Conservation (phyloP, 2,113 vertebrate genomes). For the Paralichthys olivaceus region DNA sequence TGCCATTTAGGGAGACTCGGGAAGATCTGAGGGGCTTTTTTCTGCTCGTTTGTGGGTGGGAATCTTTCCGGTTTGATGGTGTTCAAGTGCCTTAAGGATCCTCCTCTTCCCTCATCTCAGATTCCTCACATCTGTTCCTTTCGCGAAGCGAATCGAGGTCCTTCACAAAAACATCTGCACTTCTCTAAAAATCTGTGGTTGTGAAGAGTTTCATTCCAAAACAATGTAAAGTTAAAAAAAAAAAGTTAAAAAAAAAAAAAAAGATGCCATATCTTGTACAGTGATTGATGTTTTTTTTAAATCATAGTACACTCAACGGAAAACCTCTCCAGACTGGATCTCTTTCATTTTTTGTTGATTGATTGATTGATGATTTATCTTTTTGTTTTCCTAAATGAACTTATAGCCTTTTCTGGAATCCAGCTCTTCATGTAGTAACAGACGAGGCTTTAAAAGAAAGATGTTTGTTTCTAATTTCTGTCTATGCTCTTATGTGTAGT, state of each 20-base stretch:
- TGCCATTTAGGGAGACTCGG: conserved; percentile 65
- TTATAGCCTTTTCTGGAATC: conserved; percentile 14
- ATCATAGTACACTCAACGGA: conserved; percentile 28
- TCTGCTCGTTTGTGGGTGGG: conserved; percentile 53
- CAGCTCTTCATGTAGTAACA: conserved; percentile 36
- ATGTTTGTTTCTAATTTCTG: conserved; percentile 47
- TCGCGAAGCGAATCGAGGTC: conserved; percentile 11
- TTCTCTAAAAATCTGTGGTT: conserved; percentile 17
- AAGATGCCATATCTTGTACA: conserved; percentile 38
- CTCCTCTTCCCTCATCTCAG: conserved; percentile 43
- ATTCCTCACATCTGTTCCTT: conserved; percentile 59
- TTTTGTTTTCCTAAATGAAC: conserved; percentile 15
- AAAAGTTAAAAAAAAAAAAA: background rate
- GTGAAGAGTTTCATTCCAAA: conserved; percentile 33
- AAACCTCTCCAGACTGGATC: conserved; percentile 50
- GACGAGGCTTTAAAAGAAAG: conserved; percentile 50
- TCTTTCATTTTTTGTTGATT: conserved; percentile 24
- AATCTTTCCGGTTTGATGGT: conserved; percentile 66
- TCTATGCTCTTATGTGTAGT: conserved; percentile 58
- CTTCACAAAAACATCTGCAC: conserved; percentile 33
- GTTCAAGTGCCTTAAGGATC: conserved; percentile 83
- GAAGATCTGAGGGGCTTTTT: conserved; percentile 64
- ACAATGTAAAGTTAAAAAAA: conserved; percentile 10
- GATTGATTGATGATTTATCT: conserved; percentile 16
- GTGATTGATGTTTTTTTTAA: conserved; percentile 10